Evolutionary conservation across 2,888 invertebrate species (phyloP).

Genomic region (Electrophaes corylata): DNA sequence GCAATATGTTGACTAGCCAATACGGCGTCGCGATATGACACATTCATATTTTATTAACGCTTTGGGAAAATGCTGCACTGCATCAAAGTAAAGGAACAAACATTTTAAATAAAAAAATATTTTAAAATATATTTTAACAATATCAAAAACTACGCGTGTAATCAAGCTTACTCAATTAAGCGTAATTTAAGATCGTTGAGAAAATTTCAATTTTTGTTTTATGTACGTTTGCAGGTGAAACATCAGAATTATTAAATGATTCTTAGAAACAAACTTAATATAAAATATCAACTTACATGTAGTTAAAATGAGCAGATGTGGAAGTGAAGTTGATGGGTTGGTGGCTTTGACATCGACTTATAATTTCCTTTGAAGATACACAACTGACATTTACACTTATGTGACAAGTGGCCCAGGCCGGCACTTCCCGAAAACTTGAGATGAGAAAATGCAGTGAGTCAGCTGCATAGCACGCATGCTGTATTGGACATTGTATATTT

Average conservation of each 20-base stretch:
- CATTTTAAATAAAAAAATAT: neutral
- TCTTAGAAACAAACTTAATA: neutral
- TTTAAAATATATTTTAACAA: neutral
- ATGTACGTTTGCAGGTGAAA: too few relatives aligned
- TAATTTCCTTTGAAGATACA: slow-evolving; percentile 47
- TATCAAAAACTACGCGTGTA: too few relatives aligned
- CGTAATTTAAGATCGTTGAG: too few relatives aligned
- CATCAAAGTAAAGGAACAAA: slow-evolving; percentile 8
- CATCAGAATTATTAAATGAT: too few relatives aligned
- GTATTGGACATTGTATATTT: slow-evolving; percentile 34
- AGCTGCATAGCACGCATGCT: slow-evolving; percentile 60
- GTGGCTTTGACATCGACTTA: slow-evolving; percentile 45
- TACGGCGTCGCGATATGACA: slow-evolving; percentile 7
- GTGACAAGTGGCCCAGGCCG: slow-evolving; percentile 57
- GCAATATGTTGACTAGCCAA: slow-evolving; percentile 1
- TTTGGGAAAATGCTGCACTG: slow-evolving; percentile 21
- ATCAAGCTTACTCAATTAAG: too few relatives aligned
- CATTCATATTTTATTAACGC: slow-evolving; percentile 14
- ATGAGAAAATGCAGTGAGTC: slow-evolving; percentile 56
- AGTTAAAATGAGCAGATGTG: slow-evolving; percentile 60
- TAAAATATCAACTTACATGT: slow-evolving; percentile 51
- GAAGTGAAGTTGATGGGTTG: slow-evolving; percentile 41
- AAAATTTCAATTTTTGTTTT: too few relatives aligned
- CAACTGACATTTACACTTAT: slow-evolving; percentile 44
- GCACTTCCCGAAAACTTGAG: slow-evolving; percentile 45